Evolutionary conservation across 2,888 invertebrate genomes (phyloP).

Genomic region (Hyposoter dolosus): DNA sequence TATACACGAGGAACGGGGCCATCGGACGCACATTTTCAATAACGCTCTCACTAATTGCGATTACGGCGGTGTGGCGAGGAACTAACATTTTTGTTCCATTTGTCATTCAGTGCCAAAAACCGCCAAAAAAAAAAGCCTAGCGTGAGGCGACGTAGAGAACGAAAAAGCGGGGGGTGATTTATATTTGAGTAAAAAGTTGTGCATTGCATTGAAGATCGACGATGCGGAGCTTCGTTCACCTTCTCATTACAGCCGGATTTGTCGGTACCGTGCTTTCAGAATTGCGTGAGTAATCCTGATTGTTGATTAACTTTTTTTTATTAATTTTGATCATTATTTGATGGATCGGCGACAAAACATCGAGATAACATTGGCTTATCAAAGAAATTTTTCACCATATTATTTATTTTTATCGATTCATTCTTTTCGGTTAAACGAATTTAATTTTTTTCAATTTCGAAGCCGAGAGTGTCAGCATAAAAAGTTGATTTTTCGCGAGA

Average conservation of each 20-base stretch:
- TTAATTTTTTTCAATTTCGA: background rate
- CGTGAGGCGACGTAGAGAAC: background rate
- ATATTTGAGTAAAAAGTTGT: slow-evolving; percentile 44
- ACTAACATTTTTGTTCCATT: slow-evolving; percentile 6
- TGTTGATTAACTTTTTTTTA: slow-evolving; percentile 2
- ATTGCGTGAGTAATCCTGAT: slow-evolving; percentile 75
- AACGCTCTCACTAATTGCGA: slow-evolving; percentile 77
- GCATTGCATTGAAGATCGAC: slow-evolving; percentile 37
- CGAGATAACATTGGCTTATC: background rate
- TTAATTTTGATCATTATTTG: background rate
- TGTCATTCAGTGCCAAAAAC: slow-evolving; percentile 12
- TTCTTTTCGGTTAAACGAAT: background rate
- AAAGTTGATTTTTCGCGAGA: background rate
- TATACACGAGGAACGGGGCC: slow-evolving; percentile 79
- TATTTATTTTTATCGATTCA: background rate
- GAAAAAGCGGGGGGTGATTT: background rate
- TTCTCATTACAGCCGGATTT: slow-evolving; percentile 64
- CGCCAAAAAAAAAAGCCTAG: background rate
- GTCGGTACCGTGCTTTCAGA: slow-evolving; percentile 68
- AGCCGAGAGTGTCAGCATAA: background rate
- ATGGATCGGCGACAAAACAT: background rate
- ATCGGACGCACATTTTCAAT: slow-evolving; percentile 81
- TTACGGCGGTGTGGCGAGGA: slow-evolving; percentile 47
- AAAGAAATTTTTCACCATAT: background rate
- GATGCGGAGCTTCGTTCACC: slow-evolving; percentile 51